These are phyloP conservation scores for Hedychridium roseum DNA, from an alignment of 2,888 invertebrate species.

Conservation along the genomic window DNA sequence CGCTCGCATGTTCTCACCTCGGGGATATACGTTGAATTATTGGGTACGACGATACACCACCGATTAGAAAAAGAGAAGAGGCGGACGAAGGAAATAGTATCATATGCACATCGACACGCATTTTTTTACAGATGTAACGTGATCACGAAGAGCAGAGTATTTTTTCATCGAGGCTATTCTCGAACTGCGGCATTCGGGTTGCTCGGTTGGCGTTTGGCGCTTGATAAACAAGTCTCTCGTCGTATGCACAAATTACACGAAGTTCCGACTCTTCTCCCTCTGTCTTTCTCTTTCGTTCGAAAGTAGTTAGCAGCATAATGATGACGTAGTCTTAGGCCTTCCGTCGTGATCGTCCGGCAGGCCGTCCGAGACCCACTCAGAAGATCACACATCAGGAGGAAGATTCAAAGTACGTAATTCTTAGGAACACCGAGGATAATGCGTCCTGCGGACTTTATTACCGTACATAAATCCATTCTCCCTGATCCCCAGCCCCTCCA, in stretches of 20 bases:
- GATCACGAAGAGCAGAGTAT: constrained; percentile 33
- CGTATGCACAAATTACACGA: no score
- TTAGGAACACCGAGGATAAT: constrained; percentile 2
- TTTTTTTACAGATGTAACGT: constrained; percentile 17
- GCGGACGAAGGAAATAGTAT: constrained; percentile 22
- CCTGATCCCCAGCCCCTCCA: no score
- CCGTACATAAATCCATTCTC: no score
- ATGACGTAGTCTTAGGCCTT: no score
- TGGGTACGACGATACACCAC: constrained; percentile 19
- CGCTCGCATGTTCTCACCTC: constrained; percentile 2
- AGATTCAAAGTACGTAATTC: background rate
- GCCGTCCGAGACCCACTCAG: background rate
- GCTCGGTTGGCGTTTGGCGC: constrained; percentile 39
- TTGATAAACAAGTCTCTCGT: constrained; percentile 26
- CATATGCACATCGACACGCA: constrained; percentile 28
- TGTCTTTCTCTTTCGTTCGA: no score
- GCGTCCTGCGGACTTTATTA: no score
- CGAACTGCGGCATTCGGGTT: constrained; percentile 20
- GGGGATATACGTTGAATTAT: constrained; percentile 17
- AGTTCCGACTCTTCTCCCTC: no score
- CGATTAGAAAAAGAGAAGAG: constrained; percentile 26
- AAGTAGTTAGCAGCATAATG: no score
- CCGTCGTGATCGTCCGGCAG: no score
- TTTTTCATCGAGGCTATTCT: constrained; percentile 15
- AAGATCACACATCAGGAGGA: background rate